These are phyloP conservation scores for Steinernema carpocapsae DNA, from an alignment of 2,888 invertebrate genomes.

Conservation along the genomic window DNA sequence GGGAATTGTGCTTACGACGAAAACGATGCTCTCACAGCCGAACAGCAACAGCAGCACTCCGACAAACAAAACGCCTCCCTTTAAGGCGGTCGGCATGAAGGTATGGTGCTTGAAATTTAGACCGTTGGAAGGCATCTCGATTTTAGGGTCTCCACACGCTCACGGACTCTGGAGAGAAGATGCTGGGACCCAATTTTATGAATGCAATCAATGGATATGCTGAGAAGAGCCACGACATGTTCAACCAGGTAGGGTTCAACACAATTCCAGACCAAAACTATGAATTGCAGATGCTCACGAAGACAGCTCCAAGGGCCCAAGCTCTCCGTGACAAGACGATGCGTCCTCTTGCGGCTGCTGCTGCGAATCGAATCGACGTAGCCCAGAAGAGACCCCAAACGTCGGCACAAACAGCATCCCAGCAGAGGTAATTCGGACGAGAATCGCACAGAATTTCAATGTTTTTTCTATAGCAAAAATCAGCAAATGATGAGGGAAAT, in stretches of 20 bases:
- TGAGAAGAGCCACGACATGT: constrained; percentile 65
- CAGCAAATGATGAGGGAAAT: constrained; percentile 68
- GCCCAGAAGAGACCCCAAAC: constrained; percentile 49
- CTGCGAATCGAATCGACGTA: constrained; percentile 62
- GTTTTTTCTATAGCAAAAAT: constrained; percentile 60
- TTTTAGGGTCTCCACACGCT: constrained; percentile 53
- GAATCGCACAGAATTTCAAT: too few species aligned
- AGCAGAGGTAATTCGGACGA: background rate
- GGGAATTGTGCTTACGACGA: constrained; percentile 1
- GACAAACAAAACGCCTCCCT: constrained; percentile 51
- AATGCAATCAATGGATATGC: constrained; percentile 66
- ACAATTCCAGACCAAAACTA: background rate
- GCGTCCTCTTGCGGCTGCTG: constrained; percentile 60
- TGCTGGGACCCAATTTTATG: constrained; percentile 65
- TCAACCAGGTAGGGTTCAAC: constrained; percentile 54
- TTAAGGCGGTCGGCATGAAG: constrained; percentile 51
- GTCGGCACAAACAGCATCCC: constrained; percentile 9
- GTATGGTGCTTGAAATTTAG: constrained; percentile 29
- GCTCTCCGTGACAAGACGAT: constrained; percentile 65
- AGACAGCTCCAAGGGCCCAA: constrained; percentile 68
- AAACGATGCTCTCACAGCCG: constrained; percentile 23
- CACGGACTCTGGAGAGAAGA: constrained; percentile 62
- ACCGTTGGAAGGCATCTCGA: background rate
- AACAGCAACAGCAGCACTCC: constrained; percentile 48
- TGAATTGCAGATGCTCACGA: constrained; percentile 54